Evolutionary conservation across 2,797 vertebrate species (phyloP).

Genomic region (Peromyscus eremicus): DNA sequence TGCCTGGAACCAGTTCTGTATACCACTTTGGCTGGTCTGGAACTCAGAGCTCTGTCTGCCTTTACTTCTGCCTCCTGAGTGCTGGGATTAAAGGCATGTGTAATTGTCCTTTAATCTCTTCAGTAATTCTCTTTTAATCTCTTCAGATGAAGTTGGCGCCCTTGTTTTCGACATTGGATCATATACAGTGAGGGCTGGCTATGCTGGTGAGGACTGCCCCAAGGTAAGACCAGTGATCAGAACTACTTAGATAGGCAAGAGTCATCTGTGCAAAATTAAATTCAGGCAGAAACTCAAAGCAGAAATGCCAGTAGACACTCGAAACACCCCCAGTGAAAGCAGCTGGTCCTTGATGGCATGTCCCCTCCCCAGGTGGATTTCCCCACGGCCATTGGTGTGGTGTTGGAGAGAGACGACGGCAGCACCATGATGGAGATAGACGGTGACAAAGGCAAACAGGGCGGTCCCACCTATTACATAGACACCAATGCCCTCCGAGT

Average conservation of each 20-base stretch:
- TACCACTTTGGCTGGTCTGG: not conserved
- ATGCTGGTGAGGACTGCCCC: conserved; percentile 99
- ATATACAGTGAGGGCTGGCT: conserved; percentile 98
- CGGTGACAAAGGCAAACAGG: conserved; percentile 96
- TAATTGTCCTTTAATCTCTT: not conserved
- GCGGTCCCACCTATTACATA: conserved; percentile 96
- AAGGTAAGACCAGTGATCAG: conserved; percentile 90
- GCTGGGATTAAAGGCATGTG: not conserved
- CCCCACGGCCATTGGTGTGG: conserved; percentile 97
- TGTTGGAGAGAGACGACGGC: conserved; percentile 97
- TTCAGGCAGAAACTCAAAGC: conserved; percentile 5
- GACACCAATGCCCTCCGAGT: conserved; percentile 98
- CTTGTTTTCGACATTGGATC: conserved; percentile 99
- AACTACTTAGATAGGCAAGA: not conserved
- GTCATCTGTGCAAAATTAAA: not conserved
- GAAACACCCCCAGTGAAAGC: conserved; percentile 19
- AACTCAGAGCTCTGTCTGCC: not conserved
- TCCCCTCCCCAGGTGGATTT: conserved; percentile 95
- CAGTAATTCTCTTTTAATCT: conserved; percentile 60
- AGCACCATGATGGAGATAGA: conserved; percentile 98
- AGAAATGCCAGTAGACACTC: not conserved
- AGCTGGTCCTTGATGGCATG: not conserved
- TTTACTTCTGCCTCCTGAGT: not conserved
- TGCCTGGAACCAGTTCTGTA: not conserved
- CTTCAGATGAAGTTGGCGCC: conserved; percentile 98